These are phyloP conservation scores for Pachypeltis micranthus DNA, from an alignment of 1,140 invertebrate species.

Conservation along the genomic window DNA sequence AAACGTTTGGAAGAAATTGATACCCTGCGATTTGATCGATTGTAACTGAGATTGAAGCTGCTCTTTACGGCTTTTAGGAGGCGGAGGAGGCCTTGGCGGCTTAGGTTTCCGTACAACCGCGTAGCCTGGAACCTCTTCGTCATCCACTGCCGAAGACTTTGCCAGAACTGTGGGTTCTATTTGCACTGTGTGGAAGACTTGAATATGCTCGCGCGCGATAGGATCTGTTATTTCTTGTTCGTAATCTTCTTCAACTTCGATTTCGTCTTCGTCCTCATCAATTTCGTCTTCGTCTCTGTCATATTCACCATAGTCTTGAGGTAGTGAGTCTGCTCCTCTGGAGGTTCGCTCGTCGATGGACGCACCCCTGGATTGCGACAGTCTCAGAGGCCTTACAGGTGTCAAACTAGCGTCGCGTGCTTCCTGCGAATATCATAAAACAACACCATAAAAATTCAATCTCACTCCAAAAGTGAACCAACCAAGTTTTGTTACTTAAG, in stretches of 20 bases:
- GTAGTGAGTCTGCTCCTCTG: conserved; percentile 51
- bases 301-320: conserved; percentile 23
- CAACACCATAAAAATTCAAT: too few species aligned
- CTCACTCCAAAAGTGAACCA: too few species aligned
- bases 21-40: conserved; percentile 24
- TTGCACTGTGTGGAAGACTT: neutral
- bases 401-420: conserved; percentile 39
- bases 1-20: conserved; percentile 39
- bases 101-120: conserved; percentile 14
- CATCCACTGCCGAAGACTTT: conserved; percentile 5
- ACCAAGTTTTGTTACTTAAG: too few species aligned
- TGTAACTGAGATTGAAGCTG: conserved; percentile 12
- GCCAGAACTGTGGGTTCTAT: neutral
- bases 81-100: conserved; percentile 35
- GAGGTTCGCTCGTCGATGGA: conserved; percentile 56
- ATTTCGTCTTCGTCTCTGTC: conserved; percentile 36
- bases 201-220: conserved; percentile 23
- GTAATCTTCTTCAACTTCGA: conserved; percentile 37
- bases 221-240: conserved; percentile 32
- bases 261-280: conserved; percentile 28
- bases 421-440: conserved; percentile 28
- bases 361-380: conserved; percentile 42
- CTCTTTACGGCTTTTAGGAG: conserved; percentile 29
- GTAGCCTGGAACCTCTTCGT: conserved; percentile 10
- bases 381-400: conserved; percentile 36